Base-by-base conservation (phyloP, 2,113 vertebrate species). In the Equus quagga region DNA sequence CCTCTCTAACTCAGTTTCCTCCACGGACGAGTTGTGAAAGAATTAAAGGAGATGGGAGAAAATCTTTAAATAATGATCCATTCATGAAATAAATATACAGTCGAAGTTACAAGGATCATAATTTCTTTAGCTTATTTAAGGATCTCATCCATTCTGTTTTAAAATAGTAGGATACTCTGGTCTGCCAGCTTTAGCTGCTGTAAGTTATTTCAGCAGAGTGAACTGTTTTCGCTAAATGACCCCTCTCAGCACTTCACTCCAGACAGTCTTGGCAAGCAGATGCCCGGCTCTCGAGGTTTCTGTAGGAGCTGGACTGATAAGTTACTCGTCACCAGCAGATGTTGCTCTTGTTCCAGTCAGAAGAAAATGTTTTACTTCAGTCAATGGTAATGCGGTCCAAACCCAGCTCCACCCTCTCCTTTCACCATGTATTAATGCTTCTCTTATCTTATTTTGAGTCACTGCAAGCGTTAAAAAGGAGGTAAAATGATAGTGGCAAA, bases 141-240 rank as follows among this genome's bases (percentile, higher is more conserved):
- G 24, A 18, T 56, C 41, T 73, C 44, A 81, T 62, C 51, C 54
- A 19, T 91, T 54, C 36, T 76, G 11, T 78, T 33, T 73, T 51
- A 26, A 41, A 75, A 67, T 23, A 31, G 2, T 19, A 73, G 51
- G 41, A 9, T 15, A 8, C 14, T 10, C 78, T 44, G 11, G 5
- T 60, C 36, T 17, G 4, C 67, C 31, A 85, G 24, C 28, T 23
- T 51, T 18, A 12, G 72, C 31, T 13, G 54, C 31, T 36, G 2
- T 44, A 12, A 41, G 83, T 75, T 65, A 11, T 94, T 95, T 93
- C 60, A 33, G 33, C 31, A n/a, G 17, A 36, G 18, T 54, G 26
- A 56, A 46, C 70, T 72, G 19, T 81, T 90, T 92, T 91, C 56
- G 88, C 23, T 83, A n/a, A 86, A 60, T 94, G 41, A 62, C 41